Conservation (phyloP, 1,140 invertebrate genomes). For the Catajapyx aquilonaris region DNA sequence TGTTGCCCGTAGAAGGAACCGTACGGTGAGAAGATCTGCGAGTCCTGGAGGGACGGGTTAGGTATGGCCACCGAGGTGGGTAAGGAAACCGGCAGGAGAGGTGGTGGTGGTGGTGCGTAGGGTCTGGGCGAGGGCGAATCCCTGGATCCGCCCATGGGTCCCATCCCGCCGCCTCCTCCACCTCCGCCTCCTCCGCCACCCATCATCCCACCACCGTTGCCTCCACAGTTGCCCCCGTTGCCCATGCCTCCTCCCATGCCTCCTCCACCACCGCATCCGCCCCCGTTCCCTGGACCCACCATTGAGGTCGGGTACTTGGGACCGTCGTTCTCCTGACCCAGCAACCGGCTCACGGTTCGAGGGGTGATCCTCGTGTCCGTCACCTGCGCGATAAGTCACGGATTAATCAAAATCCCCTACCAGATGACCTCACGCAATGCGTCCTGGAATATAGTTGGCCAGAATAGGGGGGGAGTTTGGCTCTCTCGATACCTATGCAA, state of each 20-base stretch:
- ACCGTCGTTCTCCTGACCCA: constrained; percentile 54
- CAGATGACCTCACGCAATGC: neutral
- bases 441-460: neutral
- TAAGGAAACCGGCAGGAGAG: constrained; percentile 64
- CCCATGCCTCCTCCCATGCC: constrained; percentile 1
- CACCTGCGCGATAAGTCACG: constrained; percentile 26
- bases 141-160: constrained; percentile 4
- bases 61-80: constrained; percentile 88
- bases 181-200: constrained; percentile 10
- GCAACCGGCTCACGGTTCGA: constrained; percentile 61
- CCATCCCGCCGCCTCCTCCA: neutral
- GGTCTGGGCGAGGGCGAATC: constrained; percentile 37
- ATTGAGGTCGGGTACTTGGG: constrained; percentile 16
- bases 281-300: constrained; percentile 8
- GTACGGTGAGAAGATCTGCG: constrained; percentile 78
- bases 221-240: constrained; percentile 8
- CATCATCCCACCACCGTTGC: too few species aligned
- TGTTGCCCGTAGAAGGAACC: constrained; percentile 59
- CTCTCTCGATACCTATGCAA: neutral
- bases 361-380: constrained; percentile 89
- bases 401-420: neutral
- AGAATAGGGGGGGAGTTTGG: neutral
- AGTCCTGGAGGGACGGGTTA: constrained; percentile 85
- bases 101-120: constrained; percentile 39
- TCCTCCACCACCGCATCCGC: too few species aligned